Evolutionary conservation across 2,113 vertebrate genomes (phyloP), one percentile per base, ranked within the genome.

Genomic region (Limnothrissa miodon): DNA sequence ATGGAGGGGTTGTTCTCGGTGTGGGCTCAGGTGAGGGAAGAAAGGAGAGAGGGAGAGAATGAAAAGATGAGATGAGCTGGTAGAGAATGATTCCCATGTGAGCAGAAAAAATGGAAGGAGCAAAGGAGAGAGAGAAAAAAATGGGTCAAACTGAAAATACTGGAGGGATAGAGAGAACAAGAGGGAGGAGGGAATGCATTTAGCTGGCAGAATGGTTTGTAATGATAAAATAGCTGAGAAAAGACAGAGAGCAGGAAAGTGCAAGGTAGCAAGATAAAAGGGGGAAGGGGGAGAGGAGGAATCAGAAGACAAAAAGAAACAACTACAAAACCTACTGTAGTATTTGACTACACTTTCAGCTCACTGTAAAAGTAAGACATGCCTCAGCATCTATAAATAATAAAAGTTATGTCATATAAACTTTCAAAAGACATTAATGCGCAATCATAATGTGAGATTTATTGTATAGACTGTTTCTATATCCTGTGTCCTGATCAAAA

Each of bases 31-130:
- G 23, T 7, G 19, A 21, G 19, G n/a, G 56, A 59, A 23, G 21
- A 21, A n/a, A 21, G 5, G 21, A 59, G 56, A 59, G 56, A 59
- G 78, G 39, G 36, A 81, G 81, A 74, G 74, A 13, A 85, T 78
- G 48, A 83, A 48, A 81, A 81, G 44, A 39, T 82, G 46, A 48
- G 46, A 48, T 48, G 46, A 48, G 15, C 46, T 48, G 46, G 46
- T 48, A 15, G 46, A 48, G 46, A 48, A 48, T 6, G 42, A 48
- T 15, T 15, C 11, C 46, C 11, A 48, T 48, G 46, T 48, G 46
- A 2, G 11, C 13, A 15, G 11, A 48, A 17, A 48, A 48, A 15
- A 48, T 78, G 48, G 66, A 80, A 36, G 39, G 42, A 42, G 33
- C n/a, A 81, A 1, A 1, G 8, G 46, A 48, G 11, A 17, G 46